phyloP scores from a whole-genome alignment of 2,888 invertebrate species.

The Frankliniella fusca region DNA sequence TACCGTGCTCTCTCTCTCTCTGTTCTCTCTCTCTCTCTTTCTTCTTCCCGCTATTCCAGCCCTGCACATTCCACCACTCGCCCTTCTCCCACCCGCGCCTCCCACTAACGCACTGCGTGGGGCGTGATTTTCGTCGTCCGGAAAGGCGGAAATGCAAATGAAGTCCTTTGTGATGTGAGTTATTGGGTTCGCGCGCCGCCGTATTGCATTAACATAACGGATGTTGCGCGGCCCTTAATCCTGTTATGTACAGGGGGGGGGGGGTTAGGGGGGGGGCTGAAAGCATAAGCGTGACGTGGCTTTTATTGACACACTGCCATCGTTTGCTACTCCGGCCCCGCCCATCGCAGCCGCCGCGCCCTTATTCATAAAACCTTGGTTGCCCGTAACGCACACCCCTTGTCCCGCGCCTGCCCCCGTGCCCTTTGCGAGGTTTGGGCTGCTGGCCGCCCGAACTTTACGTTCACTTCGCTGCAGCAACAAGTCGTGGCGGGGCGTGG shows the following conservation, averaged over 20 bases:
- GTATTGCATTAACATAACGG: constrained; percentile 12
- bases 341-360: no score
- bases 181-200: background rate
- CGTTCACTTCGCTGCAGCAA: no score
- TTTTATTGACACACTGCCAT: no score
- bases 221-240: background rate
- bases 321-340: no score
- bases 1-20: no score
- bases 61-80: background rate
- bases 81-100: background rate
- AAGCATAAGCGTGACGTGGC: background rate
- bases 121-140: no score
- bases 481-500: no score
- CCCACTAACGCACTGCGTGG: background rate
- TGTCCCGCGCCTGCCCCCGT: no score
- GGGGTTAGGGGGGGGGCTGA: background rate
- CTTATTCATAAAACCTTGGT: no score
- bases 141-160: background rate
- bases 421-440: no score
- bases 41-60: background rate
- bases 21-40: background rate
- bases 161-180: background rate
- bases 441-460: no score
- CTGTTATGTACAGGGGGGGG: background rate
- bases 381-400: no score